These are phyloP conservation scores for Calidris pugnax DNA, from an alignment of 2,113 vertebrate genomes.

Conservation along the genomic window DNA sequence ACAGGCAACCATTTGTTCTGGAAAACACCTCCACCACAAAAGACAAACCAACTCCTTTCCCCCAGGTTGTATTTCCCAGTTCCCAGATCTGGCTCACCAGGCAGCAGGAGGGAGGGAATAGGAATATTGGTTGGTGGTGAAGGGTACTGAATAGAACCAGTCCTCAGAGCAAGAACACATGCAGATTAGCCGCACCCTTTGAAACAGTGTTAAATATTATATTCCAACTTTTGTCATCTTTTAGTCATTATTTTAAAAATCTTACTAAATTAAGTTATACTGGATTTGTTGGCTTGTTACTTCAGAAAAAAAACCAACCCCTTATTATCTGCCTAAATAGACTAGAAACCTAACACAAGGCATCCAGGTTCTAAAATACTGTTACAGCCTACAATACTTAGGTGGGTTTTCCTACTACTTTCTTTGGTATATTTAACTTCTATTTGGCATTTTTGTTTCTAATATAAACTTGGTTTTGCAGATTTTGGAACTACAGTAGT, in stretches of 20 bases:
- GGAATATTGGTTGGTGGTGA: background rate
- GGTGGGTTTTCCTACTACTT: background rate
- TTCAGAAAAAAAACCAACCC: background rate
- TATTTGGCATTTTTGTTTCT: background rate
- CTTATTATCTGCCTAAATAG: background rate
- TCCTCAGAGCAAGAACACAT: background rate
- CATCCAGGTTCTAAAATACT: background rate
- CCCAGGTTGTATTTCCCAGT: background rate
- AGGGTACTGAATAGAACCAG: background rate
- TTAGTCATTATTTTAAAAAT: background rate
- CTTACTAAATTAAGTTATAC: background rate
- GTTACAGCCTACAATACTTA: background rate
- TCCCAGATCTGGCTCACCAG: background rate
- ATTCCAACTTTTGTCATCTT: background rate
- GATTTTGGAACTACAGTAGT: background rate
- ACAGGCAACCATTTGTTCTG: background rate
- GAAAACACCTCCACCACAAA: background rate
- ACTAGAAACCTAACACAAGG: background rate
- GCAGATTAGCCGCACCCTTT: background rate
- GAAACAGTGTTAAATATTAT: background rate
- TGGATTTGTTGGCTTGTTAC: background rate
- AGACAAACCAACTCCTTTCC: background rate
- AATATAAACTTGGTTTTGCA: background rate
- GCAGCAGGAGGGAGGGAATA: background rate
- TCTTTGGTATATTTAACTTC: background rate